A percentile compares a stretch with the other conserved stretches of the same genome.
phyloP scores from a whole-genome alignment of 2,113 vertebrate species.

The Galbula dea region DNA sequence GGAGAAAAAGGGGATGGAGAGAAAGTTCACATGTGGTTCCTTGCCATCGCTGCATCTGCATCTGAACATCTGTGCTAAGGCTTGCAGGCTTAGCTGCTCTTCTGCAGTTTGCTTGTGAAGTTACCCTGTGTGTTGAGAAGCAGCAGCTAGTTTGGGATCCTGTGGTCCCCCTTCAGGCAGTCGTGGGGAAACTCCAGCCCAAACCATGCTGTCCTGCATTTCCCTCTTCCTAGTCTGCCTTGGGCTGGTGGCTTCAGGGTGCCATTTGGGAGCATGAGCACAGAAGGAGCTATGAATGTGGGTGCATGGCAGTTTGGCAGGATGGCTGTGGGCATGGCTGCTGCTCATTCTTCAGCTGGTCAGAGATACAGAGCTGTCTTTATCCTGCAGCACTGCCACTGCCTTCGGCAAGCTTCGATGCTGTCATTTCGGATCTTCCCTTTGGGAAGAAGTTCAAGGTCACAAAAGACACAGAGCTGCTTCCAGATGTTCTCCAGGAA shows the following conservation, averaged over 20 bases:
- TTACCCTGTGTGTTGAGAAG: not conserved
- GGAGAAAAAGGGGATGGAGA: not conserved
- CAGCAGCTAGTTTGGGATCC: not conserved
- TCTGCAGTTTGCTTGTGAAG: not conserved
- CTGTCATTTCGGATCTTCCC: constrained; percentile 86
- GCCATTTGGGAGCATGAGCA: not conserved
- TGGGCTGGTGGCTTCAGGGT: not conserved
- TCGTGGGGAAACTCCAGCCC: no score
- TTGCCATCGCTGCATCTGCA: fast-evolving
- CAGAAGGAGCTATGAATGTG: not conserved
- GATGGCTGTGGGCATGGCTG: not conserved
- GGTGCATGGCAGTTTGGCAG: no score
- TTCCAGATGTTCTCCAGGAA: constrained; percentile 81
- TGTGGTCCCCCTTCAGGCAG: no score
- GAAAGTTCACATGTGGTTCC: not conserved
- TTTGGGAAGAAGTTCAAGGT: constrained; percentile 92
- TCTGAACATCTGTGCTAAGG: no score
- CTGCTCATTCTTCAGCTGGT: not conserved
- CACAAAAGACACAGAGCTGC: constrained; percentile 65
- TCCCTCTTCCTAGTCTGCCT: not conserved
- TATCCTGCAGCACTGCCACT: constrained; percentile 78
- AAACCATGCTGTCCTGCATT: fast-evolving
- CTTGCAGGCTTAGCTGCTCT: not conserved
- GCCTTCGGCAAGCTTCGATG: constrained; percentile 77
- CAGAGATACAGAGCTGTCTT: not conserved